Conservation (phyloP, 2,888 invertebrate genomes). For the Sphaeridia pumilis region DNA sequence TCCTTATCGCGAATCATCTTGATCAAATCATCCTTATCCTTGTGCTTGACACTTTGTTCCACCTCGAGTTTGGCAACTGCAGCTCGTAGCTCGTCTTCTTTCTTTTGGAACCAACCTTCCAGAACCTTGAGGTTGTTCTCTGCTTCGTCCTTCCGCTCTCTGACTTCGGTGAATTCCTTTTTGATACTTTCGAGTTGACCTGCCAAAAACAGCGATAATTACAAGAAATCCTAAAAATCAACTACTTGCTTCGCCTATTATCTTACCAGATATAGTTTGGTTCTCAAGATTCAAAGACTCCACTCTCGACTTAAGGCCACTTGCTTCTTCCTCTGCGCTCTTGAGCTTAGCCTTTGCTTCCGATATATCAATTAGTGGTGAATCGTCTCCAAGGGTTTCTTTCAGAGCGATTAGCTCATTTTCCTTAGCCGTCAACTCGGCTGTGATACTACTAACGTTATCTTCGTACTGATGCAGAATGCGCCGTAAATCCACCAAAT, state of each 20-base stretch:
- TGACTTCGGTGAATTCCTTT: conserved; percentile 13
- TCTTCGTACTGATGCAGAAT: conserved; percentile 33
- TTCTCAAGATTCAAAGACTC: conserved; percentile 29
- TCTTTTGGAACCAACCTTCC: conserved; percentile 34
- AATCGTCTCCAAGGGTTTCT: conserved; percentile 34
- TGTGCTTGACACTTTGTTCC: conserved; percentile 29
- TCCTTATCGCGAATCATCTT: conserved; percentile 32
- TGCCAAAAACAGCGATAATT: conserved; percentile 5
- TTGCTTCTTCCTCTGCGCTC: conserved; percentile 22
- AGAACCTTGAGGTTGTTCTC: conserved; percentile 32
- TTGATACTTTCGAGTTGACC: conserved; percentile 24
- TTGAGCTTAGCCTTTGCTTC: conserved; percentile 28
- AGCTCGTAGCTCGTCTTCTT: conserved; percentile 32
- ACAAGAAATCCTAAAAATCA: background rate
- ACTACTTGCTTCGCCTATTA: background rate
- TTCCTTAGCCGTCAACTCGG: conserved; percentile 31
- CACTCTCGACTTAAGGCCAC: conserved; percentile 22
- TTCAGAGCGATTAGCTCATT: conserved; percentile 30
- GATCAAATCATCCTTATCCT: conserved; percentile 34
- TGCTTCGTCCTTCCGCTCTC: conserved; percentile 24
- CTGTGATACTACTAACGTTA: conserved; percentile 23
- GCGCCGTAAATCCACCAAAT: conserved; percentile 24
- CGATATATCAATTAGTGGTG: conserved; percentile 33
- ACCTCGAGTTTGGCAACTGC: conserved; percentile 29
- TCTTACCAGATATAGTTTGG: conserved; percentile 23